phyloP scores from a whole-genome alignment of 2,888 invertebrate species.

The Zhuqinia jingwanae region DNA sequence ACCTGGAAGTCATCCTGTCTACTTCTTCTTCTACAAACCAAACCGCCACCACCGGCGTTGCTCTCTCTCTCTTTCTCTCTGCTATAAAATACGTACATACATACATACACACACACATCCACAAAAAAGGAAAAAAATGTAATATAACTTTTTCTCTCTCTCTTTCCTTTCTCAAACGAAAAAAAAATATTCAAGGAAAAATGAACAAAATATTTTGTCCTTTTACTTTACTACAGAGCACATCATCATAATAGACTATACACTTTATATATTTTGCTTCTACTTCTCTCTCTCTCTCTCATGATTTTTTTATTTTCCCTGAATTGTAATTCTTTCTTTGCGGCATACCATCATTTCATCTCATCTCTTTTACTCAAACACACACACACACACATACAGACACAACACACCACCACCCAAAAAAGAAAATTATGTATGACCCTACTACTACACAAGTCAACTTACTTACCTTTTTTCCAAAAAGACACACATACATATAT shows the following conservation, averaged over 20 bases:
- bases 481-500: neutral
- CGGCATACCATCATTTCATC: slow-evolving; percentile 10
- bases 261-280: neutral
- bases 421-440: neutral
- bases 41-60: too few species aligned
- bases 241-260: neutral
- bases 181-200: too few species aligned
- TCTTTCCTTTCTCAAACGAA: neutral
- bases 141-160: neutral
- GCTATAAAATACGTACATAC: too few species aligned
- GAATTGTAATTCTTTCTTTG: neutral
- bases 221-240: neutral
- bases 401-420: neutral
- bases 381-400: too few species aligned
- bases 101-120: neutral
- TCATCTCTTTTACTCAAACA: neutral
- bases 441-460: too few species aligned
- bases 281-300: neutral
- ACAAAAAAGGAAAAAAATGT: neutral
- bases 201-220: too few species aligned
- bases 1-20: slow-evolving; percentile 24
- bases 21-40: too few species aligned
- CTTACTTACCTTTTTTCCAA: neutral
- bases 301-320: neutral
- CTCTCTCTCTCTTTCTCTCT: too few species aligned